Evolutionary conservation across 2,888 invertebrate species (phyloP).

Genomic region (Clitarchus hookeri): DNA sequence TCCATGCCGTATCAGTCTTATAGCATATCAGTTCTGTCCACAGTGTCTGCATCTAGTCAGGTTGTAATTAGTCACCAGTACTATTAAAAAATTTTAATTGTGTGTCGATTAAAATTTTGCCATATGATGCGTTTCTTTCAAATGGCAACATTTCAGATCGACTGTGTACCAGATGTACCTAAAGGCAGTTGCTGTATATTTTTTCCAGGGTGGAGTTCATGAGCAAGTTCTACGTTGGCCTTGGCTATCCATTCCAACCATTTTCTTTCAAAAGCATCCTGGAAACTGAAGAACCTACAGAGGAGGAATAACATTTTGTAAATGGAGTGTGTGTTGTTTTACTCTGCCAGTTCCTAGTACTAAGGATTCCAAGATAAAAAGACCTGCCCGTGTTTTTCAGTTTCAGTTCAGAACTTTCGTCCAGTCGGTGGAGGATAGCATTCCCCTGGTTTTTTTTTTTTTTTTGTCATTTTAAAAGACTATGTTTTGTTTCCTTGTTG

Average conservation of each 20-base stretch:
- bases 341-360: constrained; percentile 14
- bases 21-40: no score
- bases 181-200: neutral
- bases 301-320: constrained; percentile 12
- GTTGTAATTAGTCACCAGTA: no score
- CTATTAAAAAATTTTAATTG: no score
- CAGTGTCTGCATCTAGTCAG: no score
- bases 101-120: no score
- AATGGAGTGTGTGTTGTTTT: neutral
- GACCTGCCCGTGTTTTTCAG: neutral
- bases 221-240: constrained; percentile 73
- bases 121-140: no score
- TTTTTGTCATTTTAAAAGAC: neutral
- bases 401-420: neutral
- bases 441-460: neutral
- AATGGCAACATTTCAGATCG: neutral
- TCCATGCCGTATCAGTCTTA: no score
- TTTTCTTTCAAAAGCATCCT: constrained; percentile 67
- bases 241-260: constrained; percentile 69
- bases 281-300: constrained; percentile 53
- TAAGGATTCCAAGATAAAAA: constrained; percentile 1
- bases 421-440: neutral
- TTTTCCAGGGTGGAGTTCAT: constrained; percentile 73
- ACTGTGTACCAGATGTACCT: neutral
- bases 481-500: neutral